Base-by-base conservation (phyloP, 2,888 invertebrate genomes). In the Drosophila heteroneura region DNA sequence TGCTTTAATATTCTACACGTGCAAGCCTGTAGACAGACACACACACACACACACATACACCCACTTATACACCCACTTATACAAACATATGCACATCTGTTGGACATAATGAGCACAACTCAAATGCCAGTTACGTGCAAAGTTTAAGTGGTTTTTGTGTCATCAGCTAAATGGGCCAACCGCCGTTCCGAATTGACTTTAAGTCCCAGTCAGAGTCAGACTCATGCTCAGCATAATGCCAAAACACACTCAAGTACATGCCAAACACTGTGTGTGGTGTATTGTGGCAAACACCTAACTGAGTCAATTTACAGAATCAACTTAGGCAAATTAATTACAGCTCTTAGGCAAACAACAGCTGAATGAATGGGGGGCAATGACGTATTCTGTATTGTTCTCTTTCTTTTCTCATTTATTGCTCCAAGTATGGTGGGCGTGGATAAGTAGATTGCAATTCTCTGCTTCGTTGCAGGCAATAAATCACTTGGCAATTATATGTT, bases 271-370 rank as follows among this genome's bases (percentile, higher is more conserved):
- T 6, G 22, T 69, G 53, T 47, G 30, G 58, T 59, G 22, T 32
- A 5, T n/a, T 52, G 68, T 70, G 71, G 58, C 26, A 35, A 12
- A 67, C 41, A 49, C 33, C 70, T 28, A 41, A 65, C 51, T 58
- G 59, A 74, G 56, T 63, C 73, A 79, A 76, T 76, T 77, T 73
- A 70, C 74, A 71, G 73, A 72, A 81, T 79, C 71, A 90, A 82
- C 91, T 81, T 63, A 75, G 73, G 65, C 68, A 82, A 88, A 88
- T 89, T 90, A 90, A 88, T 88, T 86, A 86, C 68, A 70, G 64
- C 82, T 84, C 81, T 90, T 81, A 82, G 47, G 49, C 26, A 62
- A 81, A 69, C 69, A 69, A 66, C 47, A 66, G n/a, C 39, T 62
- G 47, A 28, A 26, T 33, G 32, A 54, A 49, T 16, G 16, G 58